Evolutionary conservation across 1,140 invertebrate genomes (phyloP).

Genomic region (Oncopodura yosiiana): DNA sequence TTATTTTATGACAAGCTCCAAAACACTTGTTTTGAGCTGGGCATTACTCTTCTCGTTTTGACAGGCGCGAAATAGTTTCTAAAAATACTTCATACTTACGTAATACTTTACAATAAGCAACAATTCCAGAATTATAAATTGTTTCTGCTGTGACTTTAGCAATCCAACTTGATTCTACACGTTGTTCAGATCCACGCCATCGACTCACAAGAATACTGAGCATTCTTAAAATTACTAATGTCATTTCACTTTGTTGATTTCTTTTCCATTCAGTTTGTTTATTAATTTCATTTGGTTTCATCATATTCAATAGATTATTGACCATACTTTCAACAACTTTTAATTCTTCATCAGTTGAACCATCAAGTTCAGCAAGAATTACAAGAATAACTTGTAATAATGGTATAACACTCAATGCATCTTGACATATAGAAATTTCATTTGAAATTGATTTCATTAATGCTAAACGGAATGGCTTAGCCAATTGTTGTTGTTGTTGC

Average conservation of each 20-base stretch:
- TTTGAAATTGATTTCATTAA: slow-evolving; percentile 55
- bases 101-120: slow-evolving; percentile 28
- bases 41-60: no score
- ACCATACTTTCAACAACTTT: slow-evolving; percentile 26
- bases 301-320: slow-evolving; percentile 16
- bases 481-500: neutral
- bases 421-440: slow-evolving; percentile 51
- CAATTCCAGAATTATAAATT: slow-evolving; percentile 23
- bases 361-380: slow-evolving; percentile 63
- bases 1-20: no score
- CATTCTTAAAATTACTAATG: slow-evolving; percentile 31
- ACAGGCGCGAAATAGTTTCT: no score
- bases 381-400: slow-evolving; percentile 80
- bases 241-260: slow-evolving; percentile 24
- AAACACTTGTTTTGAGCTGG: no score
- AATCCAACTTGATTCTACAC: slow-evolving; percentile 32
- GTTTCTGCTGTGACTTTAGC: slow-evolving; percentile 28
- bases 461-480: slow-evolving; percentile 52
- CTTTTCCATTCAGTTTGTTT: slow-evolving; percentile 24
- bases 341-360: slow-evolving; percentile 24
- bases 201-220: slow-evolving; percentile 30
- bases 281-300: slow-evolving; percentile 25
- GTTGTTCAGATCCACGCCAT: slow-evolving; percentile 24
- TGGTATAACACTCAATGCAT: slow-evolving; percentile 76
- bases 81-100: no score